phyloP scores from a whole-genome alignment of 2,113 vertebrate species.

The Perca flavescens region DNA sequence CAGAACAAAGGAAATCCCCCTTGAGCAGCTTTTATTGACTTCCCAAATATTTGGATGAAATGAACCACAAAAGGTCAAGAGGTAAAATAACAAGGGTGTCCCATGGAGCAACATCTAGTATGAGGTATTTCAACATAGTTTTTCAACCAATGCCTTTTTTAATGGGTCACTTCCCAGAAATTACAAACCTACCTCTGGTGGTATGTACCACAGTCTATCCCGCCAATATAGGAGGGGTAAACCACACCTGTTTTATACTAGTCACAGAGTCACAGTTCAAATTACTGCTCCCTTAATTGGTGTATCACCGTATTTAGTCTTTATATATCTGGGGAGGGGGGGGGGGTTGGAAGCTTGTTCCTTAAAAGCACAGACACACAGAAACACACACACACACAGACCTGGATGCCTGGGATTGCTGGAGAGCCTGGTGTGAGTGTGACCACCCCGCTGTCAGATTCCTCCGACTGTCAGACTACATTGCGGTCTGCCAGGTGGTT shows the following conservation, averaged over 20 bases:
- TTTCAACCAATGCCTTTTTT: constrained; percentile 8
- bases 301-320: constrained; percentile 4
- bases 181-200: not conserved
- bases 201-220: not conserved
- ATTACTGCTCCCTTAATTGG: constrained; percentile 20
- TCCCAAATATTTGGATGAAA: constrained; percentile 40
- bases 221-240: not conserved
- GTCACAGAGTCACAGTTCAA: not conserved
- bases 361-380: constrained; percentile 25
- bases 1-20: constrained; percentile 2
- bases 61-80: constrained; percentile 37
- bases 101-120: not conserved
- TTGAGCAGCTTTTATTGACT: constrained; percentile 5
- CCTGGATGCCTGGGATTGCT: constrained; percentile 63
- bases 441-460: constrained; percentile 58
- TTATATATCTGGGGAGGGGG: constrained; percentile 8
- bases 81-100: not conserved
- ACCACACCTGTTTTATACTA: constrained; percentile 12
- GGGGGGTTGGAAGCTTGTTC: not conserved
- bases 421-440: constrained; percentile 56
- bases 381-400: constrained; percentile 14
- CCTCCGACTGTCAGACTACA: constrained; percentile 48
- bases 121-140: constrained; percentile 1
- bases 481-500: constrained; percentile 46
- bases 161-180: not conserved